phyloP scores from a whole-genome alignment of 64 coral and sea anemone genomes.

The Montipora capricornis region DNA sequence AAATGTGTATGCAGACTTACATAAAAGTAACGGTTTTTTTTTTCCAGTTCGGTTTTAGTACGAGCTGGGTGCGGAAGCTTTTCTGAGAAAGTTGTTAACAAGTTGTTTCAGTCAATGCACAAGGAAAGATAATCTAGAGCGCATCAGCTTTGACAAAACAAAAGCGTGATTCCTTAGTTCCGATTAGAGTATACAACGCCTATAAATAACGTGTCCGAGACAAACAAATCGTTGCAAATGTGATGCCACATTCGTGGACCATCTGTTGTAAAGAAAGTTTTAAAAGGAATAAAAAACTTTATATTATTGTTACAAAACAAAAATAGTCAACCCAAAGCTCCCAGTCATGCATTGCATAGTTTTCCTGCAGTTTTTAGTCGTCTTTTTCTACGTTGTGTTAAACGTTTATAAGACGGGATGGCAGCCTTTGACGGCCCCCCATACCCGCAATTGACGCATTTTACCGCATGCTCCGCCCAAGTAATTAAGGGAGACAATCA shows the following conservation, averaged over 20 bases:
- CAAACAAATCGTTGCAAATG: neutral
- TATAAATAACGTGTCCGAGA: slow-evolving; percentile 4
- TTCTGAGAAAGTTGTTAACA: neutral
- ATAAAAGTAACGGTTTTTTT: neutral
- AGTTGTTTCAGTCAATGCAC: neutral
- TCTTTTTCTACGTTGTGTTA: neutral
- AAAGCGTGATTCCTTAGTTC: neutral
- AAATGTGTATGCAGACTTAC: too few relatives aligned
- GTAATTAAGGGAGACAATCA: slow-evolving; percentile 33
- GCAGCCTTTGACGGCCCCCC: neutral
- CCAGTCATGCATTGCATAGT: neutral
- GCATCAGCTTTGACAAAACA: neutral
- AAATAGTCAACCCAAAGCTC: neutral
- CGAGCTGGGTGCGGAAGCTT: neutral
- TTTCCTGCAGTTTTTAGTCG: neutral
- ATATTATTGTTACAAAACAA: neutral
- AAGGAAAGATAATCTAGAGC: neutral
- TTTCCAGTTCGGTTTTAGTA: neutral
- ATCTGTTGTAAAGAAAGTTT: slow-evolving; percentile 12
- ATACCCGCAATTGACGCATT: neutral
- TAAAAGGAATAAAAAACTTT: neutral
- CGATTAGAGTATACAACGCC: neutral
- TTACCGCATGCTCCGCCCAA: slow-evolving; percentile 6
- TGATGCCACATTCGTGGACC: neutral
- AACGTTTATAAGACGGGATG: neutral